phyloP scores from a whole-genome alignment of 1,140 invertebrate species.

The Pomacea maculata region DNA sequence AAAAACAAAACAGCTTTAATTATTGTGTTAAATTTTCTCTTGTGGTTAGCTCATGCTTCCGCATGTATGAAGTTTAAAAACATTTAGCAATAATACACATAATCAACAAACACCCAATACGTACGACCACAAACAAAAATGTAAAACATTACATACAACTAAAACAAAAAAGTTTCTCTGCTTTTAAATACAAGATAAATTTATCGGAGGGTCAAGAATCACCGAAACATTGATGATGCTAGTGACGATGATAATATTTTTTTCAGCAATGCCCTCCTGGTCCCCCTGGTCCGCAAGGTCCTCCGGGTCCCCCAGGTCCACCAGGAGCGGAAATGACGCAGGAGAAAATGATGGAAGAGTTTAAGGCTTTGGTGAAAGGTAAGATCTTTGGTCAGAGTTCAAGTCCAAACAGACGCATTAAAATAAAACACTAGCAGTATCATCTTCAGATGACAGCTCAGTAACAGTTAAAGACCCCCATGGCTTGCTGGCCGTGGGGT shows the following conservation, averaged over 20 bases:
- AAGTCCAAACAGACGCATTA: not conserved
- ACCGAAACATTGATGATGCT: no score
- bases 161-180: no score
- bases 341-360: constrained; percentile 47
- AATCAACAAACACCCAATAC: no score
- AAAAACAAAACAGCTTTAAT: no score
- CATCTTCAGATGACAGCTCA: not conserved
- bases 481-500: not conserved
- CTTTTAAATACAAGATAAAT: no score
- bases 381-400: not conserved
- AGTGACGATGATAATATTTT: not conserved
- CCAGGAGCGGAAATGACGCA: constrained; percentile 44
- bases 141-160: no score
- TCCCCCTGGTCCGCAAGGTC: constrained; percentile 40
- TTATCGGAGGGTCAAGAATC: no score
- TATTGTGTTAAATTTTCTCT: no score
- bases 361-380: constrained; percentile 50
- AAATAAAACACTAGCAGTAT: not conserved
- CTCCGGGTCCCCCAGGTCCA: constrained; percentile 47
- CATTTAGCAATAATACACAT: no score
- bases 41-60: no score
- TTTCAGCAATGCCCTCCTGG: constrained; percentile 34
- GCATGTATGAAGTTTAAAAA: no score
- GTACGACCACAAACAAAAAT: no score
- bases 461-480: not conserved